Evolutionary conservation across 2,888 invertebrate species (phyloP).

Genomic region (Protophormia terraenovae): DNA sequence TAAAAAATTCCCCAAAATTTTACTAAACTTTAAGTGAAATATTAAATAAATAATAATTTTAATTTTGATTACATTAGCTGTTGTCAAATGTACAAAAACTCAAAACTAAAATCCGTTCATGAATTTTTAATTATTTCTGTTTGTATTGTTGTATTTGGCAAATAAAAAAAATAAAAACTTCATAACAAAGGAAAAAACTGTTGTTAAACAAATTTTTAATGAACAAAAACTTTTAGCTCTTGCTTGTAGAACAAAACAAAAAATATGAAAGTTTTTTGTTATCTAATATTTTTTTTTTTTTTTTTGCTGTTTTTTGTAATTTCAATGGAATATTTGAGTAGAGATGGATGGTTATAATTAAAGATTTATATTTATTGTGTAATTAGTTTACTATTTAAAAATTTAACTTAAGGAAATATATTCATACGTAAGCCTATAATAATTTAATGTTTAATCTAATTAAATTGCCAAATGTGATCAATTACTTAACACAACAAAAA

Average conservation of each 20-base stretch:
- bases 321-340: conserved; percentile 13
- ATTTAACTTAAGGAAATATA: no score
- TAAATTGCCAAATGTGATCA: no score
- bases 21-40: background rate
- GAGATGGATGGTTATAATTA: no score
- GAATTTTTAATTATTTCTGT: conserved; percentile 25
- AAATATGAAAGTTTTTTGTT: conserved; percentile 2
- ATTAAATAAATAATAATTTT: background rate
- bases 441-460: no score
- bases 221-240: conserved; percentile 43
- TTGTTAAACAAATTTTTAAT: conserved; percentile 51
- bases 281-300: background rate
- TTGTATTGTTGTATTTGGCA: conserved; percentile 6
- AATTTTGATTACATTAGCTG: conserved; percentile 25
- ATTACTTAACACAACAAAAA: no score
- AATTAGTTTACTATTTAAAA: no score
- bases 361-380: no score
- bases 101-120: background rate
- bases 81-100: background rate
- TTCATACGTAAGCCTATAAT: no score
- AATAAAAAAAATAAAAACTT: background rate
- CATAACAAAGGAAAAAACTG: conserved; percentile 12
- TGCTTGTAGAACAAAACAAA: background rate
- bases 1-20: background rate
- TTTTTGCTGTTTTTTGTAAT: background rate